Evolutionary conservation across 2,797 vertebrate species (phyloP).

Genomic region (Synaphobranchus kaupii): DNA sequence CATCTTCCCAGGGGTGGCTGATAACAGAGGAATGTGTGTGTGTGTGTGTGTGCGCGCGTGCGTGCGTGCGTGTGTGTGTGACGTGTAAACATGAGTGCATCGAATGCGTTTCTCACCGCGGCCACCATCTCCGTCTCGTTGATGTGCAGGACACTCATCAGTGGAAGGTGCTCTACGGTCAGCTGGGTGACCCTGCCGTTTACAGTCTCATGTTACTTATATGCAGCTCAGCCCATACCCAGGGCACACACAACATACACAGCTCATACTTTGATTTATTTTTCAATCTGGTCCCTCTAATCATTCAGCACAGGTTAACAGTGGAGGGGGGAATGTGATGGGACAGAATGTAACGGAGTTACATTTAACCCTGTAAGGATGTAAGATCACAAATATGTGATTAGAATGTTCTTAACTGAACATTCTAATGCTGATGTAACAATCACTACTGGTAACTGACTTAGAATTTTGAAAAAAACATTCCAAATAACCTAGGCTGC

Average conservation of each 20-base stretch:
- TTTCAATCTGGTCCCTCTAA: neutral
- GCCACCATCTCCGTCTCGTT: constrained; percentile 70
- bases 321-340: neutral
- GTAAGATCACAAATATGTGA: no score
- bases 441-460: no score
- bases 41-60: neutral
- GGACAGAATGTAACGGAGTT: neutral
- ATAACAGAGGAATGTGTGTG: neutral
- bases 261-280: neutral
- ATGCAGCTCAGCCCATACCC: neutral
- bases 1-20: neutral
- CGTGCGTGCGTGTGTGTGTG: no score
- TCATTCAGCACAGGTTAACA: neutral
- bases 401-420: no score
- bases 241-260: neutral
- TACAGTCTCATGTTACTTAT: constrained; percentile 17
- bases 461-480: no score
- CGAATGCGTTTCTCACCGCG: constrained; percentile 57
- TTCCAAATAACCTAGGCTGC: no score
- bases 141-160: constrained; percentile 66
- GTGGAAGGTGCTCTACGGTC: constrained; percentile 62
- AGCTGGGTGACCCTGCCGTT: constrained; percentile 70
- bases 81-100: neutral
- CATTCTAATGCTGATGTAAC: no score
- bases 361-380: no score